Conservation (phyloP, 2,113 vertebrate genomes). For the Cyprinodon tularosa region DNA sequence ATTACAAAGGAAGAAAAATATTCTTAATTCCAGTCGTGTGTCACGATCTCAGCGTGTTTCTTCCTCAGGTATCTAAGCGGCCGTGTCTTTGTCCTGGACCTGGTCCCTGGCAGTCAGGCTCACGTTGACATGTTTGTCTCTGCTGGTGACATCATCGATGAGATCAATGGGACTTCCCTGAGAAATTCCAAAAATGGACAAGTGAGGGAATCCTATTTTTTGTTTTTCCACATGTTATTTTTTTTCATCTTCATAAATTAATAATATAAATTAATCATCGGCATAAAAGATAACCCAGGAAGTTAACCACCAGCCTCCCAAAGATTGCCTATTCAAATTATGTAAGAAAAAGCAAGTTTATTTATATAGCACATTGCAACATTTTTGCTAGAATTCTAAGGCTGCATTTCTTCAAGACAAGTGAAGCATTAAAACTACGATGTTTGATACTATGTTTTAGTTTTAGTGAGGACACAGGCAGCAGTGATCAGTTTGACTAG, state of each 20-base stretch:
- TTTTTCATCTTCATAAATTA: neutral
- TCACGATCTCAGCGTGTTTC: neutral
- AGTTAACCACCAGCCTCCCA: too few relatives aligned
- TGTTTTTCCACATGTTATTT: neutral
- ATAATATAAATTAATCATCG: neutral
- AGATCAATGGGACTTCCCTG: constrained; percentile 83
- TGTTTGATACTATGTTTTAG: too few relatives aligned
- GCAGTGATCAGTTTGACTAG: too few relatives aligned
- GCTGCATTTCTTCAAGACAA: too few relatives aligned
- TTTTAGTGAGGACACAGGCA: too few relatives aligned
- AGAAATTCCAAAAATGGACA: constrained; percentile 80
- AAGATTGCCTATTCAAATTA: too few relatives aligned
- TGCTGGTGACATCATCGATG: constrained; percentile 83
- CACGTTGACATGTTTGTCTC: constrained; percentile 77
- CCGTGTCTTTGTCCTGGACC: constrained; percentile 80
- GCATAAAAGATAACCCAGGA: neutral
- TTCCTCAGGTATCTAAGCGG: constrained; percentile 77
- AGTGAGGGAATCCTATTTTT: constrained; percentile 45
- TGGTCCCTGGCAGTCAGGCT: constrained; percentile 79
- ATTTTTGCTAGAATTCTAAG: too few relatives aligned
- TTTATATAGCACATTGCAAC: too few relatives aligned
- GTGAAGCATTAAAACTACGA: too few relatives aligned
- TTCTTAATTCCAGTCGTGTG: neutral
- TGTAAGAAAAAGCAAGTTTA: too few relatives aligned
- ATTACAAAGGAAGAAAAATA: neutral